Evolutionary conservation across 1,140 invertebrate genomes (phyloP), one percentile per base, ranked within the genome.

Genomic region (Hylaeus volcanicus): DNA sequence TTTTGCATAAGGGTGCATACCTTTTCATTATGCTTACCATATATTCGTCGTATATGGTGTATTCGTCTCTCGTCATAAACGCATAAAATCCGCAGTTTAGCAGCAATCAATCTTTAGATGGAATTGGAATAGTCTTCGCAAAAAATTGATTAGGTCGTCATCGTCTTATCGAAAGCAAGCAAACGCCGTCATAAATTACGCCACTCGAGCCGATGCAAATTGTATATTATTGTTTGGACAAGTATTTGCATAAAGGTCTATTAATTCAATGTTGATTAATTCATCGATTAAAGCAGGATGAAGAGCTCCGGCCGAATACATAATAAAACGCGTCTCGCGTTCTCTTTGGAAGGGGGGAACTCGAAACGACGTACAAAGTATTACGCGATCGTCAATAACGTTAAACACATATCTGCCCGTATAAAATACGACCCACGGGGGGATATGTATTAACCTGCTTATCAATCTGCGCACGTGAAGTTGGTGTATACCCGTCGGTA

Each of bases 391-490:
- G 58, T 71, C 56, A 60, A 71, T 63, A 78, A 61, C 12, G 45
- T 78, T 71, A 63, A 78, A 71, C 48, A 37, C 51, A 41, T 26
- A 45, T 6, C 12, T 39, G 2, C 15, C 15, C 1, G 37, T 39
- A 70, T 78, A 71, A 78, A 78, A 78, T 71, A 63, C 66, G 58
- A 63, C 1, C 11, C 15, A 2, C 37, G 41, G 48, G 11, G 11
- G 26, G 26, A 26, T 26, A 37, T 5, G 37, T 63, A 69, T 71
- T 45, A 65, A 65, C 61, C 41, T 6, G 60, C 61, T 79, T 79
- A 73, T 79, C 77, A 65, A 79, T 79, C 69, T 39, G 9, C 39
- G 6, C 53, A 37, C 26, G 39, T 37, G n/a, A 55, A 53, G 39
- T 55, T 39, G 14, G 26, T 6, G 11, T 61, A 53, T 80, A 63